A percentile compares a stretch with the other conserved stretches of the same genome.
phyloP scores from a whole-genome alignment of 2,113 vertebrate species.

The Tachycineta bicolor region DNA sequence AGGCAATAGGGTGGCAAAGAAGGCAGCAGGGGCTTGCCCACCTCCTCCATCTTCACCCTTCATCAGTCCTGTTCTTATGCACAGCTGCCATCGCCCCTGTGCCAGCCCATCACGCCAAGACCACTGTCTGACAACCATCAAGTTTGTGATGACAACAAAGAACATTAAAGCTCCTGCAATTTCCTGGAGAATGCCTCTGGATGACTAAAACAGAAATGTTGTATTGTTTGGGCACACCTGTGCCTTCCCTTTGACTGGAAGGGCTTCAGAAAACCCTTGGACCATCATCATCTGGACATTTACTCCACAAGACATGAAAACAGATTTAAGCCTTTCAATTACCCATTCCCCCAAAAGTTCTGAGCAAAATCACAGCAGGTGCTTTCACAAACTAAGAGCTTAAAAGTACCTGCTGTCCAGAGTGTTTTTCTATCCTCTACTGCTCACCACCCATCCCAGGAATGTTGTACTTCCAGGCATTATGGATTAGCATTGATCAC shows the following conservation, averaged over 20 bases:
- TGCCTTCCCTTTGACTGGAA: not conserved
- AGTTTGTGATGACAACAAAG: not conserved
- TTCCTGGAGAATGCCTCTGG: not conserved
- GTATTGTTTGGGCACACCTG: not conserved
- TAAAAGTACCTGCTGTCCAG: not conserved
- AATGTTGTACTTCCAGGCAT: not conserved
- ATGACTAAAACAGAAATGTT: not conserved
- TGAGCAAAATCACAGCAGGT: not conserved
- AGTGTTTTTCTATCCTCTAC: not conserved
- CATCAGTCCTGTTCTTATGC: not conserved
- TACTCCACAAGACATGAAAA: not conserved
- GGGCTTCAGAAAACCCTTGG: not conserved
- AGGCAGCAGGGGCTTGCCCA: not conserved
- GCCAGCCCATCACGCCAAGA: not conserved
- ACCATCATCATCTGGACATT: rapidly evolving
- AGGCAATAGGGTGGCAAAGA: not conserved
- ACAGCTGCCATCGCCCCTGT: not conserved
- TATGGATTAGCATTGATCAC: rapidly evolving
- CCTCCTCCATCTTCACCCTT: not conserved
- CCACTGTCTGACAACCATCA: not conserved
- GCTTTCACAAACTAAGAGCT: not conserved
- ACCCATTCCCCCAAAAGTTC: not conserved
- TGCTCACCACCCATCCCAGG: rapidly evolving
- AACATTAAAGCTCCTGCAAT: not conserved
- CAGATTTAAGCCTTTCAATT: not conserved